phyloP scores from a whole-genome alignment of 1,140 invertebrate genomes.

The Bombyx mandarina region DNA sequence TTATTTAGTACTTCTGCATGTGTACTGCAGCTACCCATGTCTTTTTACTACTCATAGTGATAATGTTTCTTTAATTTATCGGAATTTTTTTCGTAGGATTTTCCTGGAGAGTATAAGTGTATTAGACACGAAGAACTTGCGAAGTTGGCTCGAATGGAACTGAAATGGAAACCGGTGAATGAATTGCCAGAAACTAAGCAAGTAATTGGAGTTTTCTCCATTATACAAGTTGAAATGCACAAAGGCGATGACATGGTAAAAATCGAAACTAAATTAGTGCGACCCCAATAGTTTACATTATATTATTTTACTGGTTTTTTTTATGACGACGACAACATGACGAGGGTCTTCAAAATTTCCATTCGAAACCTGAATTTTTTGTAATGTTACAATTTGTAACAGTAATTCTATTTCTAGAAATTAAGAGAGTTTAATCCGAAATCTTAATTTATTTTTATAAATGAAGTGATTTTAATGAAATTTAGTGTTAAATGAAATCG shows the following conservation, averaged over 20 bases:
- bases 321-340: too few relatives aligned
- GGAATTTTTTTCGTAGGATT: conserved; percentile 37
- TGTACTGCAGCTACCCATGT: too few relatives aligned
- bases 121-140: conserved; percentile 44
- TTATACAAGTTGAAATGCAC: conserved; percentile 48
- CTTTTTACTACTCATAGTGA: not conserved
- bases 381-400: too few relatives aligned
- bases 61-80: not conserved
- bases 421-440: too few relatives aligned
- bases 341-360: too few relatives aligned
- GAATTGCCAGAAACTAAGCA: conserved; percentile 31
- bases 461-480: too few relatives aligned
- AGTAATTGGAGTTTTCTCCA: conserved; percentile 52
- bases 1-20: too few relatives aligned
- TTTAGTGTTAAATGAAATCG: too few relatives aligned
- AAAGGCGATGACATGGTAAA: conserved; percentile 55
- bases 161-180: conserved; percentile 37
- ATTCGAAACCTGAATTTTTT: too few relatives aligned
- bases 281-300: conserved; percentile 16
- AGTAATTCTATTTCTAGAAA: too few relatives aligned
- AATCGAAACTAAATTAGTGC: conserved; percentile 55
- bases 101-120: conserved; percentile 48
- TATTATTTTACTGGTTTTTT: too few relatives aligned
- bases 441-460: too few relatives aligned
- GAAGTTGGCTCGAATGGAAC: conserved; percentile 54